These are phyloP conservation scores for Heteromormyrus szaboi DNA, from an alignment of 2,797 vertebrate genomes.

Conservation along the genomic window DNA sequence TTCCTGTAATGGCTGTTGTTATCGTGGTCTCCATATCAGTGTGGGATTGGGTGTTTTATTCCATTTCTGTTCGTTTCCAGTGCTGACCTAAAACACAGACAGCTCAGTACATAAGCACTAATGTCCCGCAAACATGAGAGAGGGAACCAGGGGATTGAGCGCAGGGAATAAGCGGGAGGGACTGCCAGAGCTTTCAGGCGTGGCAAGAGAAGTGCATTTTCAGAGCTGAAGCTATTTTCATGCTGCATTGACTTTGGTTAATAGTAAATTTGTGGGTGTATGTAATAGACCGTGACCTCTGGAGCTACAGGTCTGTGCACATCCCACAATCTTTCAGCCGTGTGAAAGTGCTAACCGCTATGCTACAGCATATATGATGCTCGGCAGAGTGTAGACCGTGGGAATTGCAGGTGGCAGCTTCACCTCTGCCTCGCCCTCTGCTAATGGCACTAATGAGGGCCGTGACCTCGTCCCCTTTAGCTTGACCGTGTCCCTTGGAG, in stretches of 20 bases:
- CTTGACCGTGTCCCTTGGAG: neutral
- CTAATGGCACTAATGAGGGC: neutral
- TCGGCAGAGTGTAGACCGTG: neutral
- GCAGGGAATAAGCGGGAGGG: neutral
- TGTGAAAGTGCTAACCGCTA: neutral
- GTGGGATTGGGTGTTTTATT: neutral
- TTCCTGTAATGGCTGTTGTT: neutral
- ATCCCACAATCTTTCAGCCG: neutral
- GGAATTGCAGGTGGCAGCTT: neutral
- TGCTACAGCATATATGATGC: neutral
- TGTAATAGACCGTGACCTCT: neutral
- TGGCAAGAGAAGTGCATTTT: neutral
- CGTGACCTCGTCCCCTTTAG: neutral
- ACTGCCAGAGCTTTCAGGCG: neutral
- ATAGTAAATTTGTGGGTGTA: neutral
- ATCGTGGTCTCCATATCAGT: neutral
- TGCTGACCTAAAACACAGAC: neutral
- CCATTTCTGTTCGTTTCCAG: neutral
- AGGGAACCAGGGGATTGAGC: neutral
- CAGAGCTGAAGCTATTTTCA: neutral
- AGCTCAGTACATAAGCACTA: neutral
- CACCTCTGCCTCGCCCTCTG: neutral
- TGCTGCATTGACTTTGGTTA: neutral
- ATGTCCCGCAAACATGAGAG: neutral
- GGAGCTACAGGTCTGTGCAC: neutral